Percentiles rank a stretch among this genome's conserved stretches.
These are phyloP conservation scores for Zelostemma sp. DNA, from an alignment of 1,140 invertebrate genomes.

Conservation along the genomic window DNA sequence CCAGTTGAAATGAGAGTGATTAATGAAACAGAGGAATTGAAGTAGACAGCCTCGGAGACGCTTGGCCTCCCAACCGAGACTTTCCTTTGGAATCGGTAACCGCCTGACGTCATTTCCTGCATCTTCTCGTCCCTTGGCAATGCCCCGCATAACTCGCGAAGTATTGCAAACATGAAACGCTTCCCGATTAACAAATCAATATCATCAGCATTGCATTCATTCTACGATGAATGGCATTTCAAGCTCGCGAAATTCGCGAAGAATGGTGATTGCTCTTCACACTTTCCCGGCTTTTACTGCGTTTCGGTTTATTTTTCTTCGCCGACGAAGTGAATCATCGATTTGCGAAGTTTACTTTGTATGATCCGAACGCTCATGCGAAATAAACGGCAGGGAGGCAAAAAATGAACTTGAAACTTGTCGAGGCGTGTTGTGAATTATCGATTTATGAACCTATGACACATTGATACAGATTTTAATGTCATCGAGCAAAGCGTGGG, in stretches of 20 bases:
- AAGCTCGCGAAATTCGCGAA: not conserved
- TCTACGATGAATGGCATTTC: not conserved
- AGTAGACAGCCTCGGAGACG: conserved; percentile 48
- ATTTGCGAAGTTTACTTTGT: too few species aligned
- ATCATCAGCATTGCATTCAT: not conserved
- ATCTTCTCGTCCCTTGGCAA: conserved; percentile 35
- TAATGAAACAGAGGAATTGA: conserved; percentile 49
- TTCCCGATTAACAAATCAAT: not conserved
- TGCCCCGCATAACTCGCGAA: not conserved
- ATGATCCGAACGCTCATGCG: too few species aligned
- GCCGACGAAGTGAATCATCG: too few species aligned
- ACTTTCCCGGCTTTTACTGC: too few species aligned
- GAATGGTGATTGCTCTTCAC: too few species aligned
- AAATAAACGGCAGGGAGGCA: too few species aligned
- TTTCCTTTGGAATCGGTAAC: conserved; percentile 53
- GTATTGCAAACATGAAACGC: not conserved
- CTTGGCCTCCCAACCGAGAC: conserved; percentile 66
- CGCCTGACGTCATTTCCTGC: conserved; percentile 62
- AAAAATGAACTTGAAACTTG: too few species aligned
- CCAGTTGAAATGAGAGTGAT: conserved; percentile 38
- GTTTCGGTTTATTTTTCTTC: too few species aligned
- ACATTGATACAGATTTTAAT: conserved; percentile 16
- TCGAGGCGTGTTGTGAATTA: not conserved
- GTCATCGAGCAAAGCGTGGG: conserved; percentile 26
- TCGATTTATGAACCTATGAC: not conserved